Percentiles rank a stretch among this genome's conserved stretches.
Conservation (phyloP, 2,888 invertebrate genomes). For the Masnerella sp. region DNA sequence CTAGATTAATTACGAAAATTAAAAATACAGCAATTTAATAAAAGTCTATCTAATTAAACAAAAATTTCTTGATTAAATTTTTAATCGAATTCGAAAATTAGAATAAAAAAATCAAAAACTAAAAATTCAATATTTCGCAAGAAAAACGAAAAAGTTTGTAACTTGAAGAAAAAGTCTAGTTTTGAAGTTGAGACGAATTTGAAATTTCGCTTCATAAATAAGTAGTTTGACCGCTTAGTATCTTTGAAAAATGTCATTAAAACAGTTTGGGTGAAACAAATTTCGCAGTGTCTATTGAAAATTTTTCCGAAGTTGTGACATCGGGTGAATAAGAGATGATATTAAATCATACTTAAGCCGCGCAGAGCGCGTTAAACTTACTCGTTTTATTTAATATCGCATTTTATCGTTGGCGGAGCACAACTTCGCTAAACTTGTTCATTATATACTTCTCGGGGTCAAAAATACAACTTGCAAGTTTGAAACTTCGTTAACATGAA, state of each 20-base stretch:
- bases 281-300: conserved; percentile 23
- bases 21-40: too few species aligned
- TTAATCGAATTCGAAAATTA: too few species aligned
- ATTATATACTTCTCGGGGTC: conserved; percentile 34
- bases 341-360: conserved; percentile 47
- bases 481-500: conserved; percentile 29
- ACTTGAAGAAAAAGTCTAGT: too few species aligned
- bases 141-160: too few species aligned
- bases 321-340: conserved; percentile 40
- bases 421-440: conserved; percentile 50
- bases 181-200: too few species aligned
- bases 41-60: too few species aligned
- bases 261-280: conserved; percentile 13
- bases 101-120: too few species aligned
- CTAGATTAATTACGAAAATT: too few species aligned
- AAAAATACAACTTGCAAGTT: conserved; percentile 38
- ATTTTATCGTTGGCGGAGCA: conserved; percentile 28
- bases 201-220: too few species aligned
- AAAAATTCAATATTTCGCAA: too few species aligned
- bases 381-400: conserved; percentile 48
- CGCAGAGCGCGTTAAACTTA: conserved; percentile 35
- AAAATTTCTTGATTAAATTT: too few species aligned
- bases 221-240: background rate
- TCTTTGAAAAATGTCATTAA: conserved; percentile 3
- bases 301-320: conserved; percentile 28